Conservation (phyloP, 2,113 vertebrate genomes). For the Odocoileus hemionus region DNA sequence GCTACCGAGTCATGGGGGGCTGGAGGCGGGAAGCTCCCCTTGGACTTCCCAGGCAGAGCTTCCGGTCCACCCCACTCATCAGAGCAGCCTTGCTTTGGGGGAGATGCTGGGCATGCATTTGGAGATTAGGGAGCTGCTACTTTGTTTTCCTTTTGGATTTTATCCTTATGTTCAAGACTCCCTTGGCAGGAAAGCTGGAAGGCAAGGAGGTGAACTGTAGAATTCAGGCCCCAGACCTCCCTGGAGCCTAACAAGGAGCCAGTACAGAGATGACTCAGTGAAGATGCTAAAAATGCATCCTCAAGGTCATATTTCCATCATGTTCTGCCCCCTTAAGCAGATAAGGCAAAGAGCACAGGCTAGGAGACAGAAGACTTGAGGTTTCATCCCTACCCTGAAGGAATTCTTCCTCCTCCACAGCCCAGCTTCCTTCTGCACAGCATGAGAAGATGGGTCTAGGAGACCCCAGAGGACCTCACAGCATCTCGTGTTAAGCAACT, state of each 20-base stretch:
- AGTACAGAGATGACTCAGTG: neutral
- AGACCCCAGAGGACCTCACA: neutral
- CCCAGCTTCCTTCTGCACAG: neutral
- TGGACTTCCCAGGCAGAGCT: neutral
- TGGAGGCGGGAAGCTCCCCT: neutral
- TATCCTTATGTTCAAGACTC: neutral
- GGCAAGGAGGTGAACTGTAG: neutral
- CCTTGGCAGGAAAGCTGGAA: neutral
- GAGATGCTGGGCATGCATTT: neutral
- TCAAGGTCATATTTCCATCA: neutral
- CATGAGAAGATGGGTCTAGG: neutral
- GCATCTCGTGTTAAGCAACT: neutral
- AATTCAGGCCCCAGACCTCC: neutral
- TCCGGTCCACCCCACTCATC: neutral
- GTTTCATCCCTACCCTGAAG: neutral
- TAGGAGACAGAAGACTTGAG: neutral
- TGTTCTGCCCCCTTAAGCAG: neutral
- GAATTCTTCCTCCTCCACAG: neutral
- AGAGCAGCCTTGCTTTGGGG: neutral
- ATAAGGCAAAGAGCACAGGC: neutral
- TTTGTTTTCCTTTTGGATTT: conserved; percentile 15
- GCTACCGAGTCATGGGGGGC: rapidly evolving
- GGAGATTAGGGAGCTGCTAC: neutral
- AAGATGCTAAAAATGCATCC: neutral
- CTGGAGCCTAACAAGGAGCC: neutral